Evolutionary conservation across 2,888 invertebrate species (phyloP), one percentile per base, ranked within the genome.

Genomic region (Aphidoletes aphidimyza): DNA sequence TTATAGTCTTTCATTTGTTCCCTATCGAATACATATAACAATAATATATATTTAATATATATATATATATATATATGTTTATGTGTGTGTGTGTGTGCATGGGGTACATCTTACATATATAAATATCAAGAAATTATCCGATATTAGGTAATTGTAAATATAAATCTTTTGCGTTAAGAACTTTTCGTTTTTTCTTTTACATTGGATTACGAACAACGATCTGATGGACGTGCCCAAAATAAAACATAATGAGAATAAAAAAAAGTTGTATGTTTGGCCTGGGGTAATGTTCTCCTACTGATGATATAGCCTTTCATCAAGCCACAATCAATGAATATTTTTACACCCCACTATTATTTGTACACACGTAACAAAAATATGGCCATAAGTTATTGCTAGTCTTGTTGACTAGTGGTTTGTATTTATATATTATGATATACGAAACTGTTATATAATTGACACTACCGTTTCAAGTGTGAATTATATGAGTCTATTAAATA

Each of bases 321-420:
- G n/a, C n/a, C n/a, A n/a, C n/a, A 47, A 17, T 2, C 9, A 14
- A 2, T 47, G 19, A 19, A 17, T 14, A 47, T 17, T 47, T 19
- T 47, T 42, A 14, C 42, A 47, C 17, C 47, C 47, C 19, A 47
- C 8, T 19, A 6, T 14, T 19, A 47, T 47, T 47, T 47, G 47
- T 19, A 47, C 47, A 47, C 19, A 17, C 17, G 6, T 17, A 47
- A 47, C 39, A 39, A 5, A 54, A 22, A 54, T 54, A 22, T 22
- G 54, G 54, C 22, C 54, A 54, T 22, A 54, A 54, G 54, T 22
- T 54, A 22, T 54, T 69, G 69, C 30, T 30, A 14, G n/a, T 11
- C 30, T 69, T 69, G 69, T 69, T 69, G 34, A 69, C 69, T 69
- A 69, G 69, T 17, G 69, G 69, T 69, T 69, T 54, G n/a, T 54